Evolutionary conservation across 2,113 vertebrate species (phyloP), one percentile per base, ranked within the genome.

Genomic region (Protomyctophum bolini): DNA sequence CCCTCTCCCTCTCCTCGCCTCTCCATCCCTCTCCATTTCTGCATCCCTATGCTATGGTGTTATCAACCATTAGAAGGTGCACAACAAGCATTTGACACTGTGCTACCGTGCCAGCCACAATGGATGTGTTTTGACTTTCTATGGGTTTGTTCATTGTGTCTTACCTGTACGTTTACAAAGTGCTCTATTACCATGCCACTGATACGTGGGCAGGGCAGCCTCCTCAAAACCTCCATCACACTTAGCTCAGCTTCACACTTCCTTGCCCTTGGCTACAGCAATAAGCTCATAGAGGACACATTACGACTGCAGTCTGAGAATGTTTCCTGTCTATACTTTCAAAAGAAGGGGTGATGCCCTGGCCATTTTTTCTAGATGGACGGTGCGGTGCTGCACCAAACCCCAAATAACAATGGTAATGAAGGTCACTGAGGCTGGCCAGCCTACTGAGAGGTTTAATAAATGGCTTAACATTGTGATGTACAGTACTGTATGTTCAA

Each of bases 401-500:
- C 61, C 11, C 28, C 68, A 73, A 89, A 81, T 83, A 84, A 74
- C 70, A 81, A 70, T 61, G 21, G 63, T 73, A 85, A 86, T 86
- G 73, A 87, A 88, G 90, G 89, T 83, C 85, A 28, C 77, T 83
- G 77, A 85, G 83, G 87, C 87, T 86, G 81, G 78, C 77, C 66
- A 72, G 60, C 71, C 68, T 62, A 68, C 72, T 93, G 92, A 91
- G 89, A 91, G 88, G 70, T 90, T 88, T 89, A 91, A 21, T 91
- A 90, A 92, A 93, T 92, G 86, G 77, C 81, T 90, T 87, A 88
- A 72, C 82, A 76, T 86, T 85, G 86, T 91, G 90, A 91, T 91
- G 79, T 87, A 21, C 21, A 21, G 21, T 21, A 21, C 21, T 1
- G 21, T 21, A 91, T 91, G 89, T 88, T 91, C 83, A 83, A 80